Conservation (phyloP, 2,797 vertebrate species). For the Halcyon badia region DNA sequence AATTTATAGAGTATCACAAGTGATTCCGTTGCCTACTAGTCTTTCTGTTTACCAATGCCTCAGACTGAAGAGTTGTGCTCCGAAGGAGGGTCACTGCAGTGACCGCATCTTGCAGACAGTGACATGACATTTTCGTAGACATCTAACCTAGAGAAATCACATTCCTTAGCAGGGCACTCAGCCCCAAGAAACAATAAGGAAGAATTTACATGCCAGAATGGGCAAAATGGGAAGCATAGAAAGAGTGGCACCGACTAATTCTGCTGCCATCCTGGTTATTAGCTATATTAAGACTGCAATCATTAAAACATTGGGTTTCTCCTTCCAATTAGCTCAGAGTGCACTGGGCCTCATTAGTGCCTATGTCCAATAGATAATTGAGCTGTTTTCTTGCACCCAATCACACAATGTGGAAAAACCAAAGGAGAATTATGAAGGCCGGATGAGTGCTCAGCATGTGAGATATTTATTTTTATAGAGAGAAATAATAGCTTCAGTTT, state of each 20-base stretch:
- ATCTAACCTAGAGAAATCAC: neutral
- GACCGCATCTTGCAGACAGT: neutral
- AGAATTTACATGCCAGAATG: constrained; percentile 5
- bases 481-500: constrained; percentile 64
- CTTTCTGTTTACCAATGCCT: neutral
- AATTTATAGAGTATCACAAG: neutral
- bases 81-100: neutral
- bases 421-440: neutral
- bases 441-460: constrained; percentile 48
- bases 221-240: constrained; percentile 21
- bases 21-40: neutral
- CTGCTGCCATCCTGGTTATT: constrained; percentile 33
- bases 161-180: neutral
- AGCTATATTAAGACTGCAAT: constrained; percentile 43
- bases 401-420: neutral
- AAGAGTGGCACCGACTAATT: neutral
- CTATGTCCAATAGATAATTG: constrained; percentile 54
- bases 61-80: neutral
- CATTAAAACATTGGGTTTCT: constrained; percentile 42
- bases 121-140: neutral
- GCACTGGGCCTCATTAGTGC: constrained; percentile 50
- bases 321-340: constrained; percentile 55
- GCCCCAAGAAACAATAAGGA: neutral
- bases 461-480: constrained; percentile 64
- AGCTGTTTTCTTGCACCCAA: constrained; percentile 33